Evolutionary conservation across 2,113 vertebrate species (phyloP), one percentile per base, ranked within the genome.

Genomic region (Bubo scandiacus): DNA sequence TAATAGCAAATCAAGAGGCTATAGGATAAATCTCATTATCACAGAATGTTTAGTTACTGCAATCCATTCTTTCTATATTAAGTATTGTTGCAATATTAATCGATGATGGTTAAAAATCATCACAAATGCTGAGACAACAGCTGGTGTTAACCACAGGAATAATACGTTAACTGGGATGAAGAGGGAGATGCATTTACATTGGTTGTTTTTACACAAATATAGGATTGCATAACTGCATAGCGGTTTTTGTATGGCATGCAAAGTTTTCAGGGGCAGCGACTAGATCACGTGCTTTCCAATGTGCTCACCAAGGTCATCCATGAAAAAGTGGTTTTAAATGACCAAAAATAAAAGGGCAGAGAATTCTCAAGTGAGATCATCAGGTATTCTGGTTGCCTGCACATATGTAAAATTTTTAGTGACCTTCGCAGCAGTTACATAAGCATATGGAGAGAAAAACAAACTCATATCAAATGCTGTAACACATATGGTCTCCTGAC

Each of bases 401-500:
- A 80, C 45, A 59, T 83, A 94, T 36, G 45, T 54, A 90, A 93
- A 80, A 45, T 38, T 96, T 74, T 59, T 40, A 52, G 66, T 67
- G 89, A 94, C 91, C 81, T 86, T 74, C 95, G 73, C 38, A 70
- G 81, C 45, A 83, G 83, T 92, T 92, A 77, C 59, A 88, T 82
- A 92, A 87, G 66, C 81, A 91, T 71, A 94, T 25, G 49, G 86
- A 91, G 86, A 86, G 62, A n/a, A 90, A 92, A 89, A 70, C 62
- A 94, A 92, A 87, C 78, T 89, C 15, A 0, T 66, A 88, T 88
- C 70, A 92, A 92, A 92, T 55, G 94, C 86, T 59, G 45, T 63
- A 91, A 87, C 71, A 75, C 91, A 86, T 94, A 91, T 71, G 91
- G 84, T 90, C 70, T 91, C 74, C 84, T 94, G 86, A 89, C 74